These are phyloP conservation scores for Leptobrachium ailaonicum DNA, from an alignment of 2,113 vertebrate species.

Conservation along the genomic window DNA sequence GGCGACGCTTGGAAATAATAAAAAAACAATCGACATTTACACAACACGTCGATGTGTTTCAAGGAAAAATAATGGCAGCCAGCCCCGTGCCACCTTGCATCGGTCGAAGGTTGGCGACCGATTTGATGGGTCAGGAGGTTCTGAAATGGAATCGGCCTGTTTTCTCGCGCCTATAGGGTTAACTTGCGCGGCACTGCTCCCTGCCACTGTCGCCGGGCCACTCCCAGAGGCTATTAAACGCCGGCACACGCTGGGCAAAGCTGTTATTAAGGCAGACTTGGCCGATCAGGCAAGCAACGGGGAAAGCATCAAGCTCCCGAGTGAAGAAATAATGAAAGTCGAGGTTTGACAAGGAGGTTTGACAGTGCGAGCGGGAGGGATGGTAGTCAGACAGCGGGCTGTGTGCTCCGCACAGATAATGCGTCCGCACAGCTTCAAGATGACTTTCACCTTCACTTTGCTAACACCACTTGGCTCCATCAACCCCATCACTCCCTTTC, in stretches of 20 bases:
- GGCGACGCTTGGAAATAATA: no score
- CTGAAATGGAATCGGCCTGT: not conserved
- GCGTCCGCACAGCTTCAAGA: constrained; percentile 4
- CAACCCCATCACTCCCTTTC: not conserved
- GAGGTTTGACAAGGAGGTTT: constrained; percentile 28
- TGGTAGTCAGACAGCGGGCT: constrained; percentile 18
- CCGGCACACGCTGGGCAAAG: constrained; percentile 41
- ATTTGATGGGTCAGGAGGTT: not conserved
- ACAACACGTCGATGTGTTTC: no score
- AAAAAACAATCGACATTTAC: no score
- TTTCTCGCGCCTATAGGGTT: constrained; percentile 15
- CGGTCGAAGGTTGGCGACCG: no score
- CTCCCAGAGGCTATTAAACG: constrained; percentile 35
- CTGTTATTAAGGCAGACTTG: constrained; percentile 39
- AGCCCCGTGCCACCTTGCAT: no score
- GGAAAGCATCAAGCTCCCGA: constrained; percentile 37
- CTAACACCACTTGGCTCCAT: not conserved
- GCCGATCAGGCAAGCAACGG: constrained; percentile 36
- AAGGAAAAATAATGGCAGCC: no score
- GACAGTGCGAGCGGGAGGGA: constrained; percentile 17
- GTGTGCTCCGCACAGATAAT: constrained; percentile 41
- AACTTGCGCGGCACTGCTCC: constrained; percentile 15
- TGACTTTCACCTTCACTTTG: constrained; percentile 30
- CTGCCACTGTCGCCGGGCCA: constrained; percentile 19
- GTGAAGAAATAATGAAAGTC: constrained; percentile 27